These are phyloP conservation scores for Drosophila vallismaia DNA, from an alignment of 2,888 invertebrate species.

Conservation along the genomic window DNA sequence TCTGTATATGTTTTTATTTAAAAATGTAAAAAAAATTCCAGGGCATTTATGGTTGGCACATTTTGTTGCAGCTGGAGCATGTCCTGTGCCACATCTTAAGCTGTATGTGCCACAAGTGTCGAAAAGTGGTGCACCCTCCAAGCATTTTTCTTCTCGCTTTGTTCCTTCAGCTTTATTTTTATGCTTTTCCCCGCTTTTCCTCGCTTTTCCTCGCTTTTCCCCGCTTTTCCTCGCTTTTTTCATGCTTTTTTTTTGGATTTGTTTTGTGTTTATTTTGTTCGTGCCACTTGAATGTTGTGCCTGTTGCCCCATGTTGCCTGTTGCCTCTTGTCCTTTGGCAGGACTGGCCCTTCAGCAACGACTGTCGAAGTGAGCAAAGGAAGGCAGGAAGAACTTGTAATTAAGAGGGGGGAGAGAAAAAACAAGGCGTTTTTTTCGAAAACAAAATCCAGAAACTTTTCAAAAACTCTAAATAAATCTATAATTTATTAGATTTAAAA, in stretches of 20 bases:
- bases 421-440: not conserved
- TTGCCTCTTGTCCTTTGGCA: constrained; percentile 27
- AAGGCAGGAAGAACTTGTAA: not conserved
- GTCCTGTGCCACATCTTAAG: constrained; percentile 10
- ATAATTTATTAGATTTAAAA: not conserved
- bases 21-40: not conserved
- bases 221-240: constrained; percentile 3
- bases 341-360: constrained; percentile 7
- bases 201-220: constrained; percentile 1
- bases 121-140: constrained; percentile 53
- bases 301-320: constrained; percentile 16
- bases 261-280: not conserved
- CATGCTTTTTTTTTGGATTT: no score
- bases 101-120: constrained; percentile 54
- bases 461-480: no score
- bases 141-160: constrained; percentile 24
- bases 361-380: not conserved
- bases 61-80: not conserved
- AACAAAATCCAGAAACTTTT: not conserved
- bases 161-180: constrained; percentile 2
- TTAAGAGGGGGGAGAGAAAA: not conserved
- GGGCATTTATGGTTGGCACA: not conserved
- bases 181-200: not conserved
- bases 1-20: no score
- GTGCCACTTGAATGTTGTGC: constrained; percentile 21